Conservation (phyloP, 2,797 vertebrate genomes). For the Hoplostethus atlanticus region DNA sequence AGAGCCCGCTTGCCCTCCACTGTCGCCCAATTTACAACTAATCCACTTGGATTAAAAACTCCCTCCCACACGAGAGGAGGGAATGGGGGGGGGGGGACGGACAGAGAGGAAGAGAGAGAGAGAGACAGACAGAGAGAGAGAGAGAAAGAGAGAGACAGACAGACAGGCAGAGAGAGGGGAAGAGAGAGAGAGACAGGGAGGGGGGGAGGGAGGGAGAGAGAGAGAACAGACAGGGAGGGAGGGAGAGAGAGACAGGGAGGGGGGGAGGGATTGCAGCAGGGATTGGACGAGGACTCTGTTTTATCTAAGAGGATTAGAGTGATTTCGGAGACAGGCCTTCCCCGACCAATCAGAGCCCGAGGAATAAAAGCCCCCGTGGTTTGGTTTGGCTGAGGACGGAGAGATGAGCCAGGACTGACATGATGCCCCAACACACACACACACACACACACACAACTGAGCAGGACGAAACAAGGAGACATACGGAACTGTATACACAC, state of each 20-base stretch:
- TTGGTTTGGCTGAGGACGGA: slow-evolving; percentile 53
- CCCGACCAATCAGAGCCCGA: slow-evolving; percentile 71
- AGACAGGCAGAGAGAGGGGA: slow-evolving; percentile 19
- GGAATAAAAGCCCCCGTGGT: slow-evolving; percentile 51
- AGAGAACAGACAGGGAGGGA: slow-evolving; percentile 16
- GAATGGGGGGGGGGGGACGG: neutral
- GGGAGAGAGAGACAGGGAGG: slow-evolving; percentile 12
- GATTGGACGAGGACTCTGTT: slow-evolving; percentile 83
- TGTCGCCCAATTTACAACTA: slow-evolving; percentile 82
- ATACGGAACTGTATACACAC: neutral
- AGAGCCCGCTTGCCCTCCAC: slow-evolving; percentile 67
- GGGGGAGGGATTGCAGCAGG: slow-evolving; percentile 50
- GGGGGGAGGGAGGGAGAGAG: slow-evolving; percentile 27
- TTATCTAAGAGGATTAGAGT: slow-evolving; percentile 91
- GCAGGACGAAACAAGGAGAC: too few species aligned
- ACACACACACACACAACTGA: slow-evolving; percentile 10
- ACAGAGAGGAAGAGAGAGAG: too few species aligned
- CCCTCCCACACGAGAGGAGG: slow-evolving; percentile 60
- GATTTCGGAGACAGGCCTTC: slow-evolving; percentile 85
- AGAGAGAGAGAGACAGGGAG: slow-evolving; percentile 15
- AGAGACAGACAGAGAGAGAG: too few species aligned
- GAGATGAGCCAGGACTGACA: slow-evolving; percentile 34
- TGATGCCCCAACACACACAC: slow-evolving; percentile 23
- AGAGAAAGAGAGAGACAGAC: too few species aligned
- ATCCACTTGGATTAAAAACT: slow-evolving; percentile 85